Base-by-base conservation (phyloP, 1,140 invertebrate species). In the Wasmannia auropunctata region DNA sequence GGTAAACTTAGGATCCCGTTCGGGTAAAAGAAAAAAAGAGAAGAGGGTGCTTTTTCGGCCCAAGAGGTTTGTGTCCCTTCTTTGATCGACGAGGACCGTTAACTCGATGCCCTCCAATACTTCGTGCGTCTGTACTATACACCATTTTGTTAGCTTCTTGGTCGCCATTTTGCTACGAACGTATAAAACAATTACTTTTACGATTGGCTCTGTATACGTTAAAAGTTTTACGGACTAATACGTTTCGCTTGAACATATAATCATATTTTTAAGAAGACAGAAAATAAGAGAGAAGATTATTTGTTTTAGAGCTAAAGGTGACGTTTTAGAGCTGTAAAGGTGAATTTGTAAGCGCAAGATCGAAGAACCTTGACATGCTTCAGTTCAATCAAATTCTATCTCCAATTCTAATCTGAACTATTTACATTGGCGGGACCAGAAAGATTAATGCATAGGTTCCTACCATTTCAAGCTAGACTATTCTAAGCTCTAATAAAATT, bases 1-100 rank as follows among this genome's bases (percentile, higher is more conserved):
- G 31, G 58, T 77, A 81, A 85, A 46, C 49, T 19, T 67, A 69
- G 70, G 40, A 69, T 43, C 54, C 60, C 6, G 28, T 43, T 37
- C 14, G 25, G 28, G 10, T 54, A 22, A 74, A 49, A 83, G n/a
- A 72, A 84, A 72, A 74, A 72, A 85, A 76, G 77, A 76, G 34
- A 62, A 40, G 65, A 83, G 49, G 28, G 6, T 19, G 37, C 25
- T 81, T 81, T n/a, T 54, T 81, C 14, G 65, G 34, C 34, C 51
- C 79, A 58, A 74, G 67, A 83, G 67, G 37, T 43, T 58, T 14
- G 34, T 72, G 14, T 25, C 37, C 54, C 51, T 83, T 74, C 51
- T 58, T 81, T 58, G 19, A 72, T 72, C 51, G 79, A 67, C 37
- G 19, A 34, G 14, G 3, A 58, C 25, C 31, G 11, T 83, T 58